phyloP scores from a whole-genome alignment of 2,888 invertebrate genomes.

The Schizotus pectinicornis region DNA sequence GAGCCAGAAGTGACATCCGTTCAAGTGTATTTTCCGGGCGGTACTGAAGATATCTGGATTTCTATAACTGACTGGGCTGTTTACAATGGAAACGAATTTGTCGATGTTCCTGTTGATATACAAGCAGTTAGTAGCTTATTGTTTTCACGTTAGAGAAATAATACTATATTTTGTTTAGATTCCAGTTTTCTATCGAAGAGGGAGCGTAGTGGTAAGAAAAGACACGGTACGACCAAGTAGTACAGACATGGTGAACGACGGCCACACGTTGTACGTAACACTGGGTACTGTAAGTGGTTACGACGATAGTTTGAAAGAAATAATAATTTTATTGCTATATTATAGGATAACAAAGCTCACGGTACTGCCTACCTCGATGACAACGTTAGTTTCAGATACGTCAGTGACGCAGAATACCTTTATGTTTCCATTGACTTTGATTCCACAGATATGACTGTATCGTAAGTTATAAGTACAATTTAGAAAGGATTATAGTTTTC shows the following conservation, averaged over 20 bases:
- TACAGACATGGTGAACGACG: conserved; percentile 39
- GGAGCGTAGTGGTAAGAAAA: conserved; percentile 45
- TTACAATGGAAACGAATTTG: neutral
- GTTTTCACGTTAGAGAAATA: neutral
- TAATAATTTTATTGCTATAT: too few species aligned
- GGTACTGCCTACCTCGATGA: conserved; percentile 15
- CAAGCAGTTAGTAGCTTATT: neutral
- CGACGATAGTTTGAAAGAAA: too few species aligned
- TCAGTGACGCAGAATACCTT: conserved; percentile 5
- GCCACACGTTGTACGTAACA: conserved; percentile 40
- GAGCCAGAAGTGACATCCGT: conserved; percentile 74
- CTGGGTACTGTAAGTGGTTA: conserved; percentile 26
- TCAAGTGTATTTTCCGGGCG: conserved; percentile 84
- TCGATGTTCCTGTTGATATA: conserved; percentile 1
- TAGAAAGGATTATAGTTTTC: too few species aligned
- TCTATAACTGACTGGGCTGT: neutral
- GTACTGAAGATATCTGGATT: conserved; percentile 75
- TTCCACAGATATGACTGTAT: neutral
- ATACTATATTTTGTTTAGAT: conserved; percentile 23
- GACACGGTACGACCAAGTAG: conserved; percentile 36
- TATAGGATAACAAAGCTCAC: conserved; percentile 5
- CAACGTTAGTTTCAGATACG: neutral
- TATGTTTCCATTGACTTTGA: conserved; percentile 5
- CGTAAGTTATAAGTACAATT: too few species aligned
- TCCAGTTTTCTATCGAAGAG: conserved; percentile 47